Conservation (phyloP, 2,797 vertebrate species). For the Melanotaenia pygmaea region DNA sequence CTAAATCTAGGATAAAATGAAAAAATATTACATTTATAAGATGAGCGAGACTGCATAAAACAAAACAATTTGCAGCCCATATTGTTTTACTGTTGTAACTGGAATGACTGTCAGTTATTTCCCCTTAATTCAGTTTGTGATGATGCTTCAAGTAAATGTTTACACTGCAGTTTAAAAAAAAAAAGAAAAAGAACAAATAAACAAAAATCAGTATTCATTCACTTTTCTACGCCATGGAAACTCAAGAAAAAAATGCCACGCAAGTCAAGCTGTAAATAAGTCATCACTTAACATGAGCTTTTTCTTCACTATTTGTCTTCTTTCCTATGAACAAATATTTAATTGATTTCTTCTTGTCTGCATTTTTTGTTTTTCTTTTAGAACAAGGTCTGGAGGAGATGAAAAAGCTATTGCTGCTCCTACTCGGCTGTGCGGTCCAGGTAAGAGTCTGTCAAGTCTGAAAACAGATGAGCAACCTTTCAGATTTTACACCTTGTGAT, state of each 20-base stretch:
- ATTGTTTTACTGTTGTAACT: not conserved
- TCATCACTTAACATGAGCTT: not conserved
- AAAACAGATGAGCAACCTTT: not conserved
- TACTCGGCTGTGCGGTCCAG: constrained; percentile 97
- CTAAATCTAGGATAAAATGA: not conserved
- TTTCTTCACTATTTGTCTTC: not conserved
- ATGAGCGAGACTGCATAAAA: constrained; percentile 1
- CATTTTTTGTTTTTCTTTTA: constrained; percentile 61
- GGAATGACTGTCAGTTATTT: not conserved
- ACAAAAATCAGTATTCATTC: not conserved
- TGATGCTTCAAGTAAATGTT: not conserved
- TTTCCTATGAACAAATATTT: constrained; percentile 9
- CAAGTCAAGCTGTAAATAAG: not conserved
- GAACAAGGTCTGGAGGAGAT: constrained; percentile 94
- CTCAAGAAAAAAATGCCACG: not conserved
- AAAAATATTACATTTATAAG: not conserved
- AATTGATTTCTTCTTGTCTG: not conserved
- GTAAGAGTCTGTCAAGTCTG: constrained; percentile 70
- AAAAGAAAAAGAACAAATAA: not conserved
- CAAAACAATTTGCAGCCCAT: not conserved
- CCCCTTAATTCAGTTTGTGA: not conserved
- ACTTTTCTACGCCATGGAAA: not conserved
- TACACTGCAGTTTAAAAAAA: not conserved
- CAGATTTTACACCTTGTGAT: not conserved
- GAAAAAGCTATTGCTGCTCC: constrained; percentile 92